Percentiles rank a stretch among this genome's conserved stretches.
phyloP scores from a whole-genome alignment of 2,888 invertebrate species.

The Latheticus oryzae region DNA sequence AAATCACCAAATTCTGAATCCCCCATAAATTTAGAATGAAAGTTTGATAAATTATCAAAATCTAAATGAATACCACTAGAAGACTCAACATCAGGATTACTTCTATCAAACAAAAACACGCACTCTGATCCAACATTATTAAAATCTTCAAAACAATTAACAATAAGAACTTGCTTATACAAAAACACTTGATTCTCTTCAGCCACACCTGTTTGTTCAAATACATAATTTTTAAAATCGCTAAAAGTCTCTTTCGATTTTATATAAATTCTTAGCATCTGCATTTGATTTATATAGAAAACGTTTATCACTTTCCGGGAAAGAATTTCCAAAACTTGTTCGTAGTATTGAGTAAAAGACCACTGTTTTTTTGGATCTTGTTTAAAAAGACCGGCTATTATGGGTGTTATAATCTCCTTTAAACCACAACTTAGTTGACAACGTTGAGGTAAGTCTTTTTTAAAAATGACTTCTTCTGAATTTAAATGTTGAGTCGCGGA shows the following conservation, averaged over 20 bases:
- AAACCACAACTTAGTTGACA: conserved; percentile 21
- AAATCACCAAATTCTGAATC: background rate
- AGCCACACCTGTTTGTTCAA: background rate
- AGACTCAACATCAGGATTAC: background rate
- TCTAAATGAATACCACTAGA: conserved; percentile 2
- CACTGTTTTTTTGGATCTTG: conserved; percentile 1
- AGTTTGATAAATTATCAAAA: conserved; percentile 9
- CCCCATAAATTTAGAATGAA: conserved; percentile 1
- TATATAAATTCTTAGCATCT: conserved; percentile 15
- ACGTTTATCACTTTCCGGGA: conserved; percentile 8
- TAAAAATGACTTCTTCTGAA: conserved; percentile 2
- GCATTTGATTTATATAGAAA: conserved; percentile 23
- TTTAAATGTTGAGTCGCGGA: conserved; percentile 4
- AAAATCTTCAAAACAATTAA: conserved; percentile 19
- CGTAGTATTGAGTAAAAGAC: conserved; percentile 15
- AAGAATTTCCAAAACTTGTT: conserved; percentile 7
- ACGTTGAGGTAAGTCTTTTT: conserved; percentile 9
- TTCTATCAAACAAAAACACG: conserved; percentile 17
- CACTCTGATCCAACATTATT: background rate
- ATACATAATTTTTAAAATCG: conserved; percentile 15
- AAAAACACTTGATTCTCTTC: conserved; percentile 24
- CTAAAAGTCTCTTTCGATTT: conserved; percentile 12
- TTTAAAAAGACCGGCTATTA: conserved; percentile 19
- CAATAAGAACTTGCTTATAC: conserved; percentile 8
- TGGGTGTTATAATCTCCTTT: conserved; percentile 11